Conservation (phyloP, 64 coral and sea anemone species). For the Montipora cactus region DNA sequence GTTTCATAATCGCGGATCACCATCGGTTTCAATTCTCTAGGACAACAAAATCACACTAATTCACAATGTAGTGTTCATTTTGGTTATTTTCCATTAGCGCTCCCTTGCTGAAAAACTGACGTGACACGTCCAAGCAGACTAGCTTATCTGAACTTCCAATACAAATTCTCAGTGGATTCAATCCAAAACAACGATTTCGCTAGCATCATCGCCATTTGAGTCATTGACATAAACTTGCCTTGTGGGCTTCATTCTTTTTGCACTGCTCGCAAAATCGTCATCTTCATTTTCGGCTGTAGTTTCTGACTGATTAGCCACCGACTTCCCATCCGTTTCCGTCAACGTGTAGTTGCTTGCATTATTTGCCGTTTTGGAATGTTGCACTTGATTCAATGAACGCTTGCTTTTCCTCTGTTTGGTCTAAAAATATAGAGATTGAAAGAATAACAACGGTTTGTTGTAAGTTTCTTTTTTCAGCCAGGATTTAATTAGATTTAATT, state of each 20-base stretch:
- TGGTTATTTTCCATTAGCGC: neutral
- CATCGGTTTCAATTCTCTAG: neutral
- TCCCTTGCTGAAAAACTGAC: neutral
- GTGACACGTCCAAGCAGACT: neutral
- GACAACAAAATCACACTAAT: neutral
- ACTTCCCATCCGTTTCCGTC: neutral
- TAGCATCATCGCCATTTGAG: neutral
- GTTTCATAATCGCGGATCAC: too few species aligned
- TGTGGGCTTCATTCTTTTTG: conserved; percentile 5
- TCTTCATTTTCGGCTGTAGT: neutral
- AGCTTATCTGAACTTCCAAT: neutral
- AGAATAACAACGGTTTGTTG: neutral
- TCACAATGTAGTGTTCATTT: neutral
- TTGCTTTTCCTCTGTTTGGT: conserved; percentile 2
- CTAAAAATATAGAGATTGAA: neutral
- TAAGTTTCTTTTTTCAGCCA: too few species aligned
- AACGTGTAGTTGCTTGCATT: neutral
- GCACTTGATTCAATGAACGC: neutral
- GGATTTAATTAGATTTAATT: too few species aligned
- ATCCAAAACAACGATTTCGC: conserved; percentile 11
- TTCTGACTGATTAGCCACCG: neutral
- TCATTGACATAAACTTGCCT: neutral
- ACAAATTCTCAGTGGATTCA: neutral
- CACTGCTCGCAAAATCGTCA: conserved; percentile 4
- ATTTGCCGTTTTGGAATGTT: neutral